These are phyloP conservation scores for Cyanistes caeruleus DNA, from an alignment of 2,113 vertebrate species.

Conservation along the genomic window DNA sequence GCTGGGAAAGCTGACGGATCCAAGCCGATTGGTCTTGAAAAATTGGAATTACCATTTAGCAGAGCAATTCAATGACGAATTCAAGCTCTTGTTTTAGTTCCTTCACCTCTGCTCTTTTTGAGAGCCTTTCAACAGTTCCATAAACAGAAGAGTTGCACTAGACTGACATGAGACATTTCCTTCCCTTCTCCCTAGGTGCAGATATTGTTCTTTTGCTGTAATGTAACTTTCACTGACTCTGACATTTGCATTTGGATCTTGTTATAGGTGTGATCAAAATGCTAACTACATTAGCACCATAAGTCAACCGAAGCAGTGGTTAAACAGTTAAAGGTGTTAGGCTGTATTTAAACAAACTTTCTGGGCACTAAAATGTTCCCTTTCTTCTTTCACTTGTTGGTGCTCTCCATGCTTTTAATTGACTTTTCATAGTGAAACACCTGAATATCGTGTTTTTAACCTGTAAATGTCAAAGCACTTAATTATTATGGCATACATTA, in stretches of 20 bases:
- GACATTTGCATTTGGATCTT: constrained; percentile 16
- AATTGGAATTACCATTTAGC: constrained; percentile 18
- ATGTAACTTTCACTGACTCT: neutral
- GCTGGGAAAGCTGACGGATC: constrained; percentile 20
- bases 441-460: neutral
- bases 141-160: neutral
- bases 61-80: constrained; percentile 5
- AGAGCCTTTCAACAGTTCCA: neutral
- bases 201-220: neutral
- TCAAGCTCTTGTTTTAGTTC: neutral
- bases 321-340: constrained; percentile 1
- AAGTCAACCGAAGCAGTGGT: neutral
- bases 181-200: neutral
- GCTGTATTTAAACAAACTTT: neutral
- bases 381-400: neutral
- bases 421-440: neutral
- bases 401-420: neutral
- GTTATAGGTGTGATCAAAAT: constrained; percentile 10
- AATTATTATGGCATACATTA: neutral
- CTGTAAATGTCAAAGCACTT: neutral
- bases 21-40: neutral
- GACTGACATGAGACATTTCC: neutral
- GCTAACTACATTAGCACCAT: neutral
- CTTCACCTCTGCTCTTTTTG: neutral
- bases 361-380: neutral